A percentile compares a stretch with the other conserved stretches of the same genome.
Conservation (phyloP, 2,113 vertebrate species). For the Emydura subglobosa region DNA sequence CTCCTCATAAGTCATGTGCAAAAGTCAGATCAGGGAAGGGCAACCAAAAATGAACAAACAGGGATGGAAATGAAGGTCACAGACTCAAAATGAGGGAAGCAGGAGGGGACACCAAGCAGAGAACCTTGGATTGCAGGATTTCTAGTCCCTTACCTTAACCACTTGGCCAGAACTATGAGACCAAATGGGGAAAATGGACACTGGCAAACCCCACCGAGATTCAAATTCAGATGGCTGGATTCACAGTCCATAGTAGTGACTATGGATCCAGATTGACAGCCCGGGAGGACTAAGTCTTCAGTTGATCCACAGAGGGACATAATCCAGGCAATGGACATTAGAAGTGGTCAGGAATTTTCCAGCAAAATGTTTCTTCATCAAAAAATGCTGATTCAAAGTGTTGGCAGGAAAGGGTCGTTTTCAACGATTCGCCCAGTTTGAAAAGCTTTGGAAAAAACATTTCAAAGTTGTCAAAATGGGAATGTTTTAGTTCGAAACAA, state of each 20-base stretch:
- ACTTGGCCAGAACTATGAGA: background rate
- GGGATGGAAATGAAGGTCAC: background rate
- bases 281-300: background rate
- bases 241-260: accelerated
- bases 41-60: background rate
- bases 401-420: background rate
- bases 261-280: background rate
- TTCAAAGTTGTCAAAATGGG: background rate
- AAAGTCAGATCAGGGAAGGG: background rate
- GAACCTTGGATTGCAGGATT: background rate
- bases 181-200: background rate
- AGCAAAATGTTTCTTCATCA: background rate
- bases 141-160: background rate
- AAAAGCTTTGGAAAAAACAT: background rate
- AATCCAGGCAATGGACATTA: background rate
- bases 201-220: background rate
- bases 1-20: no score
- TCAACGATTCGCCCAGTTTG: background rate
- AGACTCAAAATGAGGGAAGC: background rate
- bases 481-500: no score
- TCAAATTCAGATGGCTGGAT: background rate
- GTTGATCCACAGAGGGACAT: background rate
- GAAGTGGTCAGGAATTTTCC: background rate
- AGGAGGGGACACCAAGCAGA: background rate
- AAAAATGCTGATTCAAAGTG: background rate